These are phyloP conservation scores for Pachyseris speciosa DNA, from an alignment of 64 coral and sea anemone genomes.

Conservation along the genomic window DNA sequence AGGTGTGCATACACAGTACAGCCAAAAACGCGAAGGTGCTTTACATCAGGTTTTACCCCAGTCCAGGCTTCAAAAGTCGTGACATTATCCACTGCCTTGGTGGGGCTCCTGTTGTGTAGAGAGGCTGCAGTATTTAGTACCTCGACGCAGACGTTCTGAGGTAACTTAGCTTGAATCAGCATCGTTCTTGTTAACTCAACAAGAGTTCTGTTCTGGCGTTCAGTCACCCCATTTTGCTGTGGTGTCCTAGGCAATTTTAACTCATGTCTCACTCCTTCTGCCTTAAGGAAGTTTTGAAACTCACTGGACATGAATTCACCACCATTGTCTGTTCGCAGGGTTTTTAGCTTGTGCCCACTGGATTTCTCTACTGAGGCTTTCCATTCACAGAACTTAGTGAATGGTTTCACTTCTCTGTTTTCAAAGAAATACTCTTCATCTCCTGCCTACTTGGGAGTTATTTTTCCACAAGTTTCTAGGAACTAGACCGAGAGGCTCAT, in stretches of 20 bases:
- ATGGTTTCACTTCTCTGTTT: constrained; percentile 14
- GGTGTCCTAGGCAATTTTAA: constrained; percentile 40
- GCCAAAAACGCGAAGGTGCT: constrained; percentile 50
- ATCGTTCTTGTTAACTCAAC: constrained; percentile 45
- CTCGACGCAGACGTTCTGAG: no score
- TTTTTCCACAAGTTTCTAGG: neutral
- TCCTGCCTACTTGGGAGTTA: neutral
- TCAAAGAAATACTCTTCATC: neutral
- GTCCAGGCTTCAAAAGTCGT: constrained; percentile 66
- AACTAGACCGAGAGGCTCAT: neutral
- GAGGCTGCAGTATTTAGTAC: no score
- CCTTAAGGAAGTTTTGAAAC: no score
- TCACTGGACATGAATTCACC: constrained; percentile 40
- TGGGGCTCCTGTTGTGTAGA: no score
- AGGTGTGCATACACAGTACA: no score
- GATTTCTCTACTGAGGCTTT: constrained; percentile 44
- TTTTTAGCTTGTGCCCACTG: constrained; percentile 13
- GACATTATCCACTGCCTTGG: neutral
- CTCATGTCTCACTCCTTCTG: constrained; percentile 42
- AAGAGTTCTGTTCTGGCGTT: constrained; percentile 54
- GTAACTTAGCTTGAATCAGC: no score
- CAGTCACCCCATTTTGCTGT: constrained; percentile 63
- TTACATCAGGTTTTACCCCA: constrained; percentile 43
- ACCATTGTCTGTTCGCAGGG: constrained; percentile 35
- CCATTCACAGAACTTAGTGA: constrained; percentile 22